phyloP scores from a whole-genome alignment of 2,113 vertebrate species.

The Sigmodon hispidus region DNA sequence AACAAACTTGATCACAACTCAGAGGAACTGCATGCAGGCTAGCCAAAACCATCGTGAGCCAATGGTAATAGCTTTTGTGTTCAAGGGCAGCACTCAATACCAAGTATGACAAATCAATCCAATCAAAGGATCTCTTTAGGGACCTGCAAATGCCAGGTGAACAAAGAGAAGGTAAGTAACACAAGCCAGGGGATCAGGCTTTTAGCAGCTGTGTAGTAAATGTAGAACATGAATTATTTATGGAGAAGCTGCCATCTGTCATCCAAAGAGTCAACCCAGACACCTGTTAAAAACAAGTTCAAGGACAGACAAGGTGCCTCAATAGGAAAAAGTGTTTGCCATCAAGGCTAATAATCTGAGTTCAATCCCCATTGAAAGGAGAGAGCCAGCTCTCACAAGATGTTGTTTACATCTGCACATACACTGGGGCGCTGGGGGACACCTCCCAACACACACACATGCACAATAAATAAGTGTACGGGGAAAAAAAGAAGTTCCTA shows the following conservation, averaged over 20 bases:
- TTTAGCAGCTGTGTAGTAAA: slow-evolving; percentile 28
- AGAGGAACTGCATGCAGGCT: not conserved
- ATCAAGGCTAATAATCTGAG: not conserved
- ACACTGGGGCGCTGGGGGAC: not conserved
- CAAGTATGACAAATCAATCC: slow-evolving; percentile 11
- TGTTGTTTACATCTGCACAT: not conserved
- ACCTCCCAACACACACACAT: rapidly evolving
- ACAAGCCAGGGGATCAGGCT: not conserved
- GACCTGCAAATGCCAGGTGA: slow-evolving; percentile 36
- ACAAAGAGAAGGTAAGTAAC: slow-evolving; percentile 48
- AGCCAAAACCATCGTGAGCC: not conserved
- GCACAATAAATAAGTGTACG: too few relatives aligned
- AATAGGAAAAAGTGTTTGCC: not conserved
- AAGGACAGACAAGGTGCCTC: not conserved
- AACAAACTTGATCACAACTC: not conserved
- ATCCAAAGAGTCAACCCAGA: slow-evolving; percentile 31
- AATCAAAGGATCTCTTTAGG: slow-evolving; percentile 28
- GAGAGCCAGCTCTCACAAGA: not conserved
- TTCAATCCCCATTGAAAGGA: not conserved
- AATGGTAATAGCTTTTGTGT: not conserved
- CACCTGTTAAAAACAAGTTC: slow-evolving; percentile 18
- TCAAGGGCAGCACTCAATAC: slow-evolving; percentile 5
- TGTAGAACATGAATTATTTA: slow-evolving; percentile 48
- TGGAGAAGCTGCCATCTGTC: slow-evolving; percentile 26
- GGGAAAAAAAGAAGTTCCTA: not conserved